Percentiles rank a stretch among this genome's conserved stretches.
Conservation (phyloP, 2,888 invertebrate genomes). For the Netelia inedita region DNA sequence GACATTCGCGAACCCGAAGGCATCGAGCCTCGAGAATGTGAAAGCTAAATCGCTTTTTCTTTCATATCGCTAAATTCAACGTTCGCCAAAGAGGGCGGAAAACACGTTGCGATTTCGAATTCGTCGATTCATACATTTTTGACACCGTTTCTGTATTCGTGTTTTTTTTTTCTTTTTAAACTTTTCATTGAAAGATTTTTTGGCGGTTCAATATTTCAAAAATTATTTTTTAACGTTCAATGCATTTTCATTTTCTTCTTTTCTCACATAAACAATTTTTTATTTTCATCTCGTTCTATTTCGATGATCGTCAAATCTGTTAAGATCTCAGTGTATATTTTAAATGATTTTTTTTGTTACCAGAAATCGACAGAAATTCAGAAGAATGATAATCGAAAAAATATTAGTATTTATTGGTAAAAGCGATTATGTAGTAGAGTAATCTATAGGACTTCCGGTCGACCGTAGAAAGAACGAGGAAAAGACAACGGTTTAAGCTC, state of each 20-base stretch:
- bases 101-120: not conserved
- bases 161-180: not conserved
- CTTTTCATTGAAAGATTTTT: not conserved
- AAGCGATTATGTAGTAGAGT: too few relatives aligned
- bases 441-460: constrained; percentile 13
- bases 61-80: constrained; percentile 27
- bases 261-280: too few relatives aligned
- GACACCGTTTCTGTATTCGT: not conserved
- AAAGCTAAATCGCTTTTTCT: constrained; percentile 11
- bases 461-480: not conserved
- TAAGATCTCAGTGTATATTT: too few relatives aligned
- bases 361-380: too few relatives aligned
- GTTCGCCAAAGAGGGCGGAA: not conserved
- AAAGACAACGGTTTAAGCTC: not conserved
- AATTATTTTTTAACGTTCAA: too few relatives aligned
- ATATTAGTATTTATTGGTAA: too few relatives aligned
- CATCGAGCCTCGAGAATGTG: constrained; percentile 7
- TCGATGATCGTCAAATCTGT: too few relatives aligned
- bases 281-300: too few relatives aligned
- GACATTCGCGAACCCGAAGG: constrained; percentile 1
- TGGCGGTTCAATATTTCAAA: too few relatives aligned
- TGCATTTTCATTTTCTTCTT: too few relatives aligned
- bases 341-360: too few relatives aligned
- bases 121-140: not conserved
- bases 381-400: too few relatives aligned